Evolutionary conservation across 2,888 invertebrate genomes (phyloP).

Genomic region (Ophonus ardosiacus): DNA sequence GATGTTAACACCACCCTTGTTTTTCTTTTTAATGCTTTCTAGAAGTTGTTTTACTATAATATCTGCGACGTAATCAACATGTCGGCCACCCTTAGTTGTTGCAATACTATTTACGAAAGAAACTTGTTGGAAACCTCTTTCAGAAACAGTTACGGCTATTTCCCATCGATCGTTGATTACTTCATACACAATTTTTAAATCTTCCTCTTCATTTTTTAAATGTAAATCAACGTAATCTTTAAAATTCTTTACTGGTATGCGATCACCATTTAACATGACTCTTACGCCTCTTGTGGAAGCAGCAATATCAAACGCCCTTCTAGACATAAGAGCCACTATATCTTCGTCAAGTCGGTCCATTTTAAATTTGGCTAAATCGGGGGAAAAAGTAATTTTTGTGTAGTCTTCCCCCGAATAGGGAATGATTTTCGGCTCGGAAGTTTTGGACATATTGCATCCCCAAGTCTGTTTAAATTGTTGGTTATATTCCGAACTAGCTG

Average conservation of each 20-base stretch:
- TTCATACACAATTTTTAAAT: conserved; percentile 92
- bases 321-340: conserved; percentile 93
- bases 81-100: conserved; percentile 98
- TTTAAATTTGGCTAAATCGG: conserved; percentile 96
- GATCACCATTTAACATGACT: conserved; percentile 92
- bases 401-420: conserved; percentile 87
- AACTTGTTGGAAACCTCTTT: conserved; percentile 94
- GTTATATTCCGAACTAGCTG: conserved; percentile 91
- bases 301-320: conserved; percentile 97
- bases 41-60: conserved; percentile 92
- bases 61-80: conserved; percentile 96
- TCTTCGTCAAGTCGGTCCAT: conserved; percentile 96
- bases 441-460: conserved; percentile 96
- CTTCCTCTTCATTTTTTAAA: conserved; percentile 91
- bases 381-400: conserved; percentile 95
- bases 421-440: conserved; percentile 91
- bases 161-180: conserved; percentile 94
- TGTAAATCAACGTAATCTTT: conserved; percentile 97
- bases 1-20: conserved; percentile 85
- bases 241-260: conserved; percentile 91
- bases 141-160: conserved; percentile 92
- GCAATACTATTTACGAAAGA: conserved; percentile 99
- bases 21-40: conserved; percentile 81
- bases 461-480: conserved; percentile 96
- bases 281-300: conserved; percentile 93